Base-by-base conservation (phyloP, 2,888 invertebrate species). In the Drosophila buzzatii region DNA sequence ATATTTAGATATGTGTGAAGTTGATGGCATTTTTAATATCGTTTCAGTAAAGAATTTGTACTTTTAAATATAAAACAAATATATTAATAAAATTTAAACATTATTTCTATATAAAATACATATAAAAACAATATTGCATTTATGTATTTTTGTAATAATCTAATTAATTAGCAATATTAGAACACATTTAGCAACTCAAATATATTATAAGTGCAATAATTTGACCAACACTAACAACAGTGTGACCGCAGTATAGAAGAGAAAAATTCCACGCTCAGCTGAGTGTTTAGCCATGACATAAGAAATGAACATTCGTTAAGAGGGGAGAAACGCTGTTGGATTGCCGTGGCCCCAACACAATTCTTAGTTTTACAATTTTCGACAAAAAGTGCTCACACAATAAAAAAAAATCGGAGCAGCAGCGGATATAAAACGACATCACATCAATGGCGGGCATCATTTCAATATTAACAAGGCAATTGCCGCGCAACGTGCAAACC, bases 381-480 rank as follows among this genome's bases (percentile, higher is more conserved):
- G 49, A 66, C 51, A 56, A 61, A 87, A 74, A 77, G 79, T 89
- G 71, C 70, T 78, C 44, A 71, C 59, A 66, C 47, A 75, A 66
- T 37, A 70, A 42, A 65, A 42, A 65, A 53, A 56, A 58, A 56
- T 49, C 31, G 49, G 37, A 58, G 51, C 55, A 60, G 77, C 80
- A 51, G 65, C 53, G 58, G 56, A 52, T 18, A 68, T 65, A 61
- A 56, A 52, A 58, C 70, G 58, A 70, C 70, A 71, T 44, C 73
- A 66, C 68, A 72, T 69, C 60, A 68, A 94, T 94, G 94, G 93
- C 94, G 89, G 93, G 93, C 73, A 92, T 94, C 92, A 92, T 94
- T 78, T 93, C 93, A 64, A 89, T 94, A 83, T 92, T 94, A 76
- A 92, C 93, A 78, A 93, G 94, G 77, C 93, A 92, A 84, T 79